These are phyloP conservation scores for Gobius niger DNA, from an alignment of 2,113 vertebrate species.

Conservation along the genomic window DNA sequence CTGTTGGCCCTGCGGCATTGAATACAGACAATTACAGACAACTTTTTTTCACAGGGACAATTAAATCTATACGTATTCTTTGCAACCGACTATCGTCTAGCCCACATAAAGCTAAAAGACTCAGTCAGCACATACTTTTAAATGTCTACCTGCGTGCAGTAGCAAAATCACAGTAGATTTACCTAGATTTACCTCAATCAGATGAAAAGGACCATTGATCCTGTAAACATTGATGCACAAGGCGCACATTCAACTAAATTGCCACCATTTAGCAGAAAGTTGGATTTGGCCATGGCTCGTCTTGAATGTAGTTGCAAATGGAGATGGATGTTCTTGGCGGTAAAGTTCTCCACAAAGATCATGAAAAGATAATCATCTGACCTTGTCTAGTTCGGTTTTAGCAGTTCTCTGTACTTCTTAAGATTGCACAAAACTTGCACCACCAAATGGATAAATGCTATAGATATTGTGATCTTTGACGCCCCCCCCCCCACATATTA, in stretches of 20 bases:
- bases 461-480: no score
- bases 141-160: neutral
- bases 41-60: no score
- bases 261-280: slow-evolving; percentile 4
- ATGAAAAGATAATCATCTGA: neutral
- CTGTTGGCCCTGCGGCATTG: no score
- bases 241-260: neutral
- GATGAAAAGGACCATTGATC: slow-evolving; percentile 6
- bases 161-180: slow-evolving; percentile 5
- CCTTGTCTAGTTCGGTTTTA: no score
- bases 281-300: neutral
- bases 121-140: neutral
- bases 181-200: neutral
- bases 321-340: neutral
- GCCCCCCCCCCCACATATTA: no score
- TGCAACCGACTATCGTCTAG: no score
- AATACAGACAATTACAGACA: no score
- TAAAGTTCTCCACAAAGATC: neutral
- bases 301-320: neutral
- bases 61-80: no score
- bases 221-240: neutral
- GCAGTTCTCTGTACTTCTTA: no score
- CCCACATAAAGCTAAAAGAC: no score
- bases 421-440: no score
- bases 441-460: no score